phyloP scores from a whole-genome alignment of 1,140 invertebrate genomes.

The Chelonus insularis region DNA sequence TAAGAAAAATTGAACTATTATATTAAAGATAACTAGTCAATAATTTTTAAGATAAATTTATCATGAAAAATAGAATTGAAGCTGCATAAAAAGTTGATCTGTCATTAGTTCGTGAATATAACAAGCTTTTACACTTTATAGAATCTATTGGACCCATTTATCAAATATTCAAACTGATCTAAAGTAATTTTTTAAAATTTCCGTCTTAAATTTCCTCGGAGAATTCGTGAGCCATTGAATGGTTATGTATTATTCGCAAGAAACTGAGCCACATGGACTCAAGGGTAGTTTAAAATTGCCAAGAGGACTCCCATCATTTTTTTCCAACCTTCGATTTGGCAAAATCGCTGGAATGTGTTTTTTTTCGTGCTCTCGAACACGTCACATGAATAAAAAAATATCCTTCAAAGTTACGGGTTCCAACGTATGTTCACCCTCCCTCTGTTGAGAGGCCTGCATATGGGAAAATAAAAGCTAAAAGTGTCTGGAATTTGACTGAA shows the following conservation, averaged over 20 bases:
- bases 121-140: too few relatives aligned
- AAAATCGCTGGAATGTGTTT: constrained; percentile 53
- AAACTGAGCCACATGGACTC: neutral
- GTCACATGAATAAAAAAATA: constrained; percentile 60
- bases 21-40: too few relatives aligned
- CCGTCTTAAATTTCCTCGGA: neutral
- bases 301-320: neutral
- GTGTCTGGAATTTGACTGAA: neutral
- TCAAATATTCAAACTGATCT: neutral
- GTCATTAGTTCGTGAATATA: too few relatives aligned
- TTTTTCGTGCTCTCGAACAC: constrained; percentile 56
- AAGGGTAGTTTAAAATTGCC: constrained; percentile 11
- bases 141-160: neutral
- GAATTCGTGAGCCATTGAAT: neutral
- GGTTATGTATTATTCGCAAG: constrained; percentile 5
- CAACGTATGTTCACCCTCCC: neutral
- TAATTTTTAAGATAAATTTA: too few relatives aligned
- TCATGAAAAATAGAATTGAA: too few relatives aligned
- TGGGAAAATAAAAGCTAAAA: constrained; percentile 2
- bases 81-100: too few relatives aligned
- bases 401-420: constrained; percentile 50
- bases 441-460: constrained; percentile 2
- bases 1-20: too few relatives aligned
- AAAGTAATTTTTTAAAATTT: neutral
- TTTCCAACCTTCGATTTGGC: neutral